phyloP scores from a whole-genome alignment of 2,113 vertebrate species.

The Proteles cristata region DNA sequence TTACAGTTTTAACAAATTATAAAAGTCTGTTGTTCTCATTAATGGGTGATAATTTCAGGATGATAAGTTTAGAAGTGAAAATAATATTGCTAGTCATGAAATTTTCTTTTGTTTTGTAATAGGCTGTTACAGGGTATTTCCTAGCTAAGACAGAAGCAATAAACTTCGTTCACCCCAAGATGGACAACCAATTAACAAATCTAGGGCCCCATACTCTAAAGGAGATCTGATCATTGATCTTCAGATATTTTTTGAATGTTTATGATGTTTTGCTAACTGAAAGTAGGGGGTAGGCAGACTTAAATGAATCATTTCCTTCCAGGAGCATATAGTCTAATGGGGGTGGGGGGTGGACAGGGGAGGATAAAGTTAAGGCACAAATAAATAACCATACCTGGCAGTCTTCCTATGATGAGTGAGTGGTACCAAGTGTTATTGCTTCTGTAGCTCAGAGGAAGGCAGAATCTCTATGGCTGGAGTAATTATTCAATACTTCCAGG shows the following conservation, averaged over 20 bases:
- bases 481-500: not conserved
- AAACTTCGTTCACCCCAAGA: not conserved
- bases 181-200: not conserved
- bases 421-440: not conserved
- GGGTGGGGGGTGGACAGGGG: too few species aligned
- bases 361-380: not conserved
- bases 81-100: conserved; percentile 13
- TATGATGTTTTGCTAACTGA: not conserved
- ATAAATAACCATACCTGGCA: not conserved
- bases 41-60: conserved; percentile 25
- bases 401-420: not conserved
- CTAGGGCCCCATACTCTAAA: not conserved
- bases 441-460: not conserved
- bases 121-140: not conserved
- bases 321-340: not conserved
- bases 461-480: not conserved
- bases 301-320: not conserved
- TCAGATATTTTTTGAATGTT: not conserved
- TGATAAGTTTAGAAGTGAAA: conserved; percentile 30
- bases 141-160: not conserved
- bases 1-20: conserved; percentile 51
- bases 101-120: conserved; percentile 12
- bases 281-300: not conserved
- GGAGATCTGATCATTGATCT: not conserved
- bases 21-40: conserved; percentile 6